Evolutionary conservation across 2,888 invertebrate species (phyloP), one percentile per base, ranked within the genome.

Genomic region (Ormyrus pomaceus): DNA sequence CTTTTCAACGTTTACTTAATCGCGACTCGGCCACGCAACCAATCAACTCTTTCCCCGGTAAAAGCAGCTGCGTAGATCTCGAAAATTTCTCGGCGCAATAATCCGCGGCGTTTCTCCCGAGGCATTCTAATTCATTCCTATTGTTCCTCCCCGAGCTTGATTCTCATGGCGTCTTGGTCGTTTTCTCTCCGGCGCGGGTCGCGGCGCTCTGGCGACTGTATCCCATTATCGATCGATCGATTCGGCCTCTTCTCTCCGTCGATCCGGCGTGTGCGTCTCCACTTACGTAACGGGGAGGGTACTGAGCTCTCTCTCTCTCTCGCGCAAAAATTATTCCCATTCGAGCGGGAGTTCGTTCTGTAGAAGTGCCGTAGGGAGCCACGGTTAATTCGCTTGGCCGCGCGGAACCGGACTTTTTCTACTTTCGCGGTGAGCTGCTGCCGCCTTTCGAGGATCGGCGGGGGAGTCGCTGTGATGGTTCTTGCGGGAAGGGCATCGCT

Each of bases 191-290:
- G 6, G 61, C 34, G 59, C 46, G 45, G 62, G 55, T 66, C 65
- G 66, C 64, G 65, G 71, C 70, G 77, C 84, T 81, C 78, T 74
- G 82, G 83, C 82, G 82, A 82, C 84, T 84, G 84, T 85, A 86
- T 88, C 84, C 86, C 85, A 87, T 88, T 88, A 87, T 86, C 88
- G 85, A 84, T 84, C 84, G 83, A 86, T 84, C 73, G 79, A 74
- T 78, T 61, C 77, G 2, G 34, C 34, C 34, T 34, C 4, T 34
- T 34, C 34, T 34, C 45, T 74, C 64, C 51, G 51, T 11, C 13
- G 13, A 5, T 13, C 69, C 62, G n/a, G 13, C 61, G 56, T 55
- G 7, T 70, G 56, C 70, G 56, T 56, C 46, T 62, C 69, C 77
- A 77, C 79, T 81, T 83, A 81, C 80, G 82, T 70, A 82, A 83